Evolutionary conservation across 2,113 vertebrate species (phyloP).

Genomic region (Tychaedon coryphoeus): DNA sequence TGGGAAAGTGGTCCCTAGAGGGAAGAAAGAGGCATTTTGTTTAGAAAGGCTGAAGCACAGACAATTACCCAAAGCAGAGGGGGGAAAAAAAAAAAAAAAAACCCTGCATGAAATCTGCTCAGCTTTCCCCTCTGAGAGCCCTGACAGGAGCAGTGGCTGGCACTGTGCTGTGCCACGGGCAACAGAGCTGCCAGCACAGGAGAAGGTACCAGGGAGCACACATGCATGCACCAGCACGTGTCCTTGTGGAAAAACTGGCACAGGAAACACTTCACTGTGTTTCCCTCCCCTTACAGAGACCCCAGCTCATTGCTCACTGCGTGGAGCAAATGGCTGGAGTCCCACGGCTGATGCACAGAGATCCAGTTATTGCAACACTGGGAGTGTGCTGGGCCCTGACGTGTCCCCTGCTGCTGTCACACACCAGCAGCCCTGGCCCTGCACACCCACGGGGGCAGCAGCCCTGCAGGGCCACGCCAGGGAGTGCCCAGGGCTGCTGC

Average conservation of each 20-base stretch:
- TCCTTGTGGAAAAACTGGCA: neutral
- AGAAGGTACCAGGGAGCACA: neutral
- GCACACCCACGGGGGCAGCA: neutral
- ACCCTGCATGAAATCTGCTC: neutral
- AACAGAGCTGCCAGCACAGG: neutral
- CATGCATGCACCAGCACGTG: accelerated
- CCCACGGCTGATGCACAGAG: neutral
- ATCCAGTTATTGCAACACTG: neutral
- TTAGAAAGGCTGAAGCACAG: conserved; percentile 26
- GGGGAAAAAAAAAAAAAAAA: neutral
- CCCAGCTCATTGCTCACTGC: neutral
- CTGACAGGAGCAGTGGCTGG: accelerated
- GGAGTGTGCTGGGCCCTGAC: accelerated
- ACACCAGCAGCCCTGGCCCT: neutral
- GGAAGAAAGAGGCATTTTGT: conserved; percentile 60
- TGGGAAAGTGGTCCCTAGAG: conserved; percentile 57
- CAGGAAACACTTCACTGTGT: neutral
- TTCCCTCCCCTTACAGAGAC: neutral
- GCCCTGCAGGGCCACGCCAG: neutral
- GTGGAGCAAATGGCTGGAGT: neutral
- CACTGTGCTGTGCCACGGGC: accelerated
- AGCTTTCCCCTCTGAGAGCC: accelerated
- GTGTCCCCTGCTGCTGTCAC: neutral
- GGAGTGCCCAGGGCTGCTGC: accelerated
- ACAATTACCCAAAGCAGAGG: conserved; percentile 31